Evolutionary conservation across 2,888 invertebrate genomes (phyloP), one percentile per base, ranked within the genome.

Genomic region (Lycaena phlaeas): DNA sequence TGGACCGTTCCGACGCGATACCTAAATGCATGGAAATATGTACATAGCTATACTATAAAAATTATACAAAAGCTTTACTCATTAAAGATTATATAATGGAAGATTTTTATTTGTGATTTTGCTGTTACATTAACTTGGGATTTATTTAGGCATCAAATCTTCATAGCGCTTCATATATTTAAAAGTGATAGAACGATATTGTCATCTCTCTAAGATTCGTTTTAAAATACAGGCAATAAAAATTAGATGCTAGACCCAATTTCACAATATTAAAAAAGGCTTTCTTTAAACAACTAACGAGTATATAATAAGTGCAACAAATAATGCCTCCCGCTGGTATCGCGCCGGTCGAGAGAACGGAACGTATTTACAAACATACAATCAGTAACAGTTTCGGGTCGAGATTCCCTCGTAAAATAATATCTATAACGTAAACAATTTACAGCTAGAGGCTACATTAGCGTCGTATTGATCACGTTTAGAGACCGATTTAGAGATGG

Each of bases 331-430:
- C 10, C n/a, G 6, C 7, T n/a, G 22, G 29, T 14, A 12, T 22
- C 46, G 48, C 51, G 44, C 46, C 51, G 51, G 68, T 71, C 68
- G 69, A 70, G 72, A 67, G 57, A 56, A 67, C 55, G 60, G 56
- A 61, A 64, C n/a, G 65, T 76, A 75, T 76, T 65, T 77, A 78
- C 73, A 77, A 61, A 63, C n/a, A n/a, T n/a, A 64, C 57, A 67
- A 68, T 69, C 68, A 67, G 61, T 66, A 70, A 71, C 68, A 61
- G 63, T 56, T 56, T 53, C n/a, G 15, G 30, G 44, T 42, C 48
- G 55, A 56, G 57, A 56, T 53, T 56, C 55, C 50, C 52, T 40
- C 45, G 41, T 40, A 47, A 50, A 43, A 50, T 47, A 31, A 37
- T 25, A 36, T 45, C n/a, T n/a, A n/a, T 39, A 38, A 41, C 45